These are phyloP conservation scores for Sakesphorus luctuosus DNA, from an alignment of 2,113 vertebrate species.

Conservation along the genomic window DNA sequence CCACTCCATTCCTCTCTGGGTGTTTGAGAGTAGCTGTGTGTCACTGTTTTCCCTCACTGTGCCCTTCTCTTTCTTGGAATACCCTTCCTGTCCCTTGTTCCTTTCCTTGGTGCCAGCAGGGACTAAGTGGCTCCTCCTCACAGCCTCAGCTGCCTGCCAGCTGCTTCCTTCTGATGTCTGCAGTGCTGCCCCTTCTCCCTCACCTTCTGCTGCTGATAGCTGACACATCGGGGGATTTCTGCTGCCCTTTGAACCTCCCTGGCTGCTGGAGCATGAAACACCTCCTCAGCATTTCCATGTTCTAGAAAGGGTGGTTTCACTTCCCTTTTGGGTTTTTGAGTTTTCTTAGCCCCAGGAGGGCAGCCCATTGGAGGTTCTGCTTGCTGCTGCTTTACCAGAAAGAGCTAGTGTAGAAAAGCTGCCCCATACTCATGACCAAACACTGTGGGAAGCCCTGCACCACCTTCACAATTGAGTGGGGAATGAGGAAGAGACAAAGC, in stretches of 20 bases:
- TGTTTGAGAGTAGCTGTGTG: neutral
- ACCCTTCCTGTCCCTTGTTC: neutral
- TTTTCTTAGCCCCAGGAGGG: neutral
- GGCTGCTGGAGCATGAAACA: neutral
- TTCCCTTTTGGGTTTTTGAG: constrained; percentile 21
- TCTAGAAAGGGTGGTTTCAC: constrained; percentile 52
- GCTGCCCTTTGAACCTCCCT: neutral
- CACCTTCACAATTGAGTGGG: accelerated
- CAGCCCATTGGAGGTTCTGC: neutral
- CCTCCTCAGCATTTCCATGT: constrained; percentile 47
- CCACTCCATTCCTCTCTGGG: accelerated
- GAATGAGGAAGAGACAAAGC: neutral
- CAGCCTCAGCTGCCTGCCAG: neutral
- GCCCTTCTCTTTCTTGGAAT: neutral
- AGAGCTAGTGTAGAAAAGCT: neutral
- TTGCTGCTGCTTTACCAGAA: neutral
- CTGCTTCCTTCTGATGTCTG: neutral
- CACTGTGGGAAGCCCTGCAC: accelerated
- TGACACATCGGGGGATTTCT: constrained; percentile 21
- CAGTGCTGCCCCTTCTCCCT: neutral
- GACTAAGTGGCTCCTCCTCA: neutral
- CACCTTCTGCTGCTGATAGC: neutral
- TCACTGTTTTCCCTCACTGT: accelerated
- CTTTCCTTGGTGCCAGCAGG: neutral
- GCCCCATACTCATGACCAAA: accelerated